Evolutionary conservation across 2,797 vertebrate species (phyloP), one percentile per base, ranked within the genome.

Genomic region (Hephaestus fuliginosus): DNA sequence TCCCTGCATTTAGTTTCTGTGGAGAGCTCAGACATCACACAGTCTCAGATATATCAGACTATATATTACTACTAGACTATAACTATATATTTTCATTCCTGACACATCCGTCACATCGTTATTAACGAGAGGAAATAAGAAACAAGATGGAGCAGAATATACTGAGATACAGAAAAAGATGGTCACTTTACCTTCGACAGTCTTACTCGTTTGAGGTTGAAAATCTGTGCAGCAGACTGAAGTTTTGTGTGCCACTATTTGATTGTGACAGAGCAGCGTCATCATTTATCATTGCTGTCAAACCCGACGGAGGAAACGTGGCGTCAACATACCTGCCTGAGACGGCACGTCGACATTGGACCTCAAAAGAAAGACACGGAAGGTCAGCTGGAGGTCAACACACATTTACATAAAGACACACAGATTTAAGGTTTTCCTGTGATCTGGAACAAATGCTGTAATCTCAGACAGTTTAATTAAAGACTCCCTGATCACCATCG

Each of bases 261-360:
- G 52, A 49, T 20, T 61, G 39, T 8, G 69, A 71, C 70, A 53
- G 76, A 58, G 1, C 11, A 70, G 28, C 22, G 3, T 57, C 72
- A 39, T 76, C 81, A 76, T 84, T 76, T 62, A 25, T 25, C 25
- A 2, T 25, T 25, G 25, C 25, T 25, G 25, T 25, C 25, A 25
- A 74, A 0, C 53, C 51, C 67, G 25, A 25, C 1, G 0, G 22
- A 68, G 44, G 53, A 11, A n/a, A 58, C n/a, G 18, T 4, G 43
- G n/a, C 60, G 68, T 62, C 48, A 7, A 15, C 58, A 5, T n/a
- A 68, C 70, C 63, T 56, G 77, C 48, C 15, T 9, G 71, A 65
- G 76, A 20, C 7, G 51, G 11, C n/a, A 61, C 9, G 39, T 25
- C 13, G 58, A 25, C 25, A 2, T 46, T 28, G 68, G 67, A 55